Evolutionary conservation across 2,797 vertebrate genomes (phyloP), one percentile per base, ranked within the genome.

Genomic region (Podarcis siculus): DNA sequence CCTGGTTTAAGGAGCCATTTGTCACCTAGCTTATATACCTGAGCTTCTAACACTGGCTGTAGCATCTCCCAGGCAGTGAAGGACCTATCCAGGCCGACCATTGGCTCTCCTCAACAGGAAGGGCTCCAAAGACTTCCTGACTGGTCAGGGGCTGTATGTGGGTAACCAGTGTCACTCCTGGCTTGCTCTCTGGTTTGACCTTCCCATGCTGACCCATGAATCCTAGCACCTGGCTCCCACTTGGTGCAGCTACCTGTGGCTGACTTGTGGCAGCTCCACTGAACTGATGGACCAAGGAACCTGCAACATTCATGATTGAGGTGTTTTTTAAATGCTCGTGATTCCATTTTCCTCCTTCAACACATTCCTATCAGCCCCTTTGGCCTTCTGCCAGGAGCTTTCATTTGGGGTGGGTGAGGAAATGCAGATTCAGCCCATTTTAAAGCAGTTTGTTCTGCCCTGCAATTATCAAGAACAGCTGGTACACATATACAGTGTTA

Each of bases 401-500:
- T 49, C 42, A 13, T 58, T 75, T 75, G 35, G 30, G n/a, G 19
- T 32, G 35, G 49, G 49, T 55, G 49, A 72, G 42, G 49, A 58
- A 84, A 23, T n/a, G 86, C 35, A 45, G 19, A 87, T 66, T 82
- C 79, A 87, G 79, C 0, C 42, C 79, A 30, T 67, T 86, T 89
- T 61, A 69, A 61, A 90, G 5, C n/a, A 23, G 89, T 0, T 88
- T 85, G 69, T 88, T 88, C 87, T 91, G 58, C 77, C 90, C 25
- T 42, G 15, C 67, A 37, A 61, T 8, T 79, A 82, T 85, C 72
- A 86, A 80, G 87, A 86, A 82, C 83, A 69, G 27, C 80, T 35
- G 66, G 49, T 87, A 79, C 81, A 84, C 91, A 76, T 55, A 55
- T 69, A 87, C 5, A 58, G 71, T 55, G 8, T 67, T 19, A 27